A percentile compares a stretch with the other conserved stretches of the same genome.
Evolutionary conservation across 2,113 vertebrate species (phyloP).

Genomic region (Loxodonta africana): DNA sequence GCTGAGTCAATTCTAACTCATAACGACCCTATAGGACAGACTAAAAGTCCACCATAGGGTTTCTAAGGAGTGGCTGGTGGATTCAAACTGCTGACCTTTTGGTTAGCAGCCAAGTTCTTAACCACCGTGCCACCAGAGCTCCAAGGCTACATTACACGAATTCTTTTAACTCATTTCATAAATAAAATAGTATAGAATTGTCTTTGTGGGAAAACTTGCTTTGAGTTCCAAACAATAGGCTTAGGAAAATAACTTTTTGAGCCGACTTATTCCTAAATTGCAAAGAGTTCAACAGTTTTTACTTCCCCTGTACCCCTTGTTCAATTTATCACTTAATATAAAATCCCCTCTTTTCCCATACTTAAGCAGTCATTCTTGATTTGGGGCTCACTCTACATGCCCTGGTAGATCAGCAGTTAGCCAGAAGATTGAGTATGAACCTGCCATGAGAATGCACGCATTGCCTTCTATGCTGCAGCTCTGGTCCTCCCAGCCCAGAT

Average conservation of each 20-base stretch:
- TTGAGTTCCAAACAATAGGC: neutral
- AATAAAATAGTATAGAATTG: neutral
- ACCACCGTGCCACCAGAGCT: too few relatives aligned
- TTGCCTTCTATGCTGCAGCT: neutral
- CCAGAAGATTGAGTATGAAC: neutral
- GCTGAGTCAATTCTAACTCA: too few relatives aligned
- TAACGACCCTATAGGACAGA: too few relatives aligned
- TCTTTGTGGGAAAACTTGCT: neutral
- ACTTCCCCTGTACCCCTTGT: neutral
- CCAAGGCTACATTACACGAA: neutral
- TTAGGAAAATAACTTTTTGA: neutral
- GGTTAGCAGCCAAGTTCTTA: too few relatives aligned
- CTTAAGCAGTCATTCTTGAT: neutral
- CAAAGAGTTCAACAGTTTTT: neutral
- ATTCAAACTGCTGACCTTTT: too few relatives aligned
- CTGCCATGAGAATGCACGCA: neutral
- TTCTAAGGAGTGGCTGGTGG: too few relatives aligned
- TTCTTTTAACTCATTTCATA: neutral
- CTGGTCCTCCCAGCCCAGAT: neutral
- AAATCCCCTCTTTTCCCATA: neutral
- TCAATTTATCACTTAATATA: neutral
- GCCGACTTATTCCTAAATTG: neutral
- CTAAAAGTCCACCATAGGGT: too few relatives aligned
- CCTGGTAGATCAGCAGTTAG: neutral
- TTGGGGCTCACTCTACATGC: neutral